These are phyloP conservation scores for Enteromius trimaculatus DNA, from an alignment of 2,797 vertebrate genomes.

Conservation along the genomic window DNA sequence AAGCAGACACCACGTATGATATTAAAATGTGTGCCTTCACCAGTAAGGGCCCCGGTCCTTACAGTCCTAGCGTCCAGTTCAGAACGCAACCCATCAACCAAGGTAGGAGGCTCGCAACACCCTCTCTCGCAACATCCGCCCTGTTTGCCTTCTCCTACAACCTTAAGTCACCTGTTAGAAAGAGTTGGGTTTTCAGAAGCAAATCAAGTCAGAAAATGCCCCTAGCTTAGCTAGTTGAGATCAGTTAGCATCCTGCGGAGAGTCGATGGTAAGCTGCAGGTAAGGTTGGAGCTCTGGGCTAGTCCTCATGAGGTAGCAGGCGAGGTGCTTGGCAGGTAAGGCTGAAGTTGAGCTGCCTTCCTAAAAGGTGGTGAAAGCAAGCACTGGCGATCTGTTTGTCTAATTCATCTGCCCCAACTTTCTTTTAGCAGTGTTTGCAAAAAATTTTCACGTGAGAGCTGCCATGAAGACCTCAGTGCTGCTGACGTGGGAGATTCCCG, in stretches of 20 bases:
- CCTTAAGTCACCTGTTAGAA: slow-evolving; percentile 70
- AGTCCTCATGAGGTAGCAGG: slow-evolving; percentile 61
- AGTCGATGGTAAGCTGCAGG: slow-evolving; percentile 70
- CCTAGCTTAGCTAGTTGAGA: slow-evolving; percentile 1
- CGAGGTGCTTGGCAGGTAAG: slow-evolving; percentile 52
- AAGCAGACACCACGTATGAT: slow-evolving; percentile 98
- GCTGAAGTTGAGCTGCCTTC: slow-evolving; percentile 47
- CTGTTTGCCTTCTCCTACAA: slow-evolving; percentile 63
- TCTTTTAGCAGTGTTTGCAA: slow-evolving; percentile 99
- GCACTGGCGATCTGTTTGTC: slow-evolving; percentile 69
- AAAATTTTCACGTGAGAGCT: slow-evolving; percentile 99
- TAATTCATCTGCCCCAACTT: slow-evolving; percentile 90
- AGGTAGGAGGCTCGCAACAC: slow-evolving; percentile 86
- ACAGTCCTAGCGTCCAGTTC: slow-evolving; percentile 99
- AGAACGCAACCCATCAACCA: slow-evolving; percentile 99
- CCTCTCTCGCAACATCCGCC: slow-evolving; percentile 53
- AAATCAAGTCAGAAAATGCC: neutral
- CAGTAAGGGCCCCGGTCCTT: slow-evolving; percentile 98
- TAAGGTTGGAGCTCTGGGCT: slow-evolving; percentile 72
- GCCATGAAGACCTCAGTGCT: slow-evolving; percentile 98
- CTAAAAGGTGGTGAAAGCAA: slow-evolving; percentile 25
- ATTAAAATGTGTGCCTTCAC: slow-evolving; percentile 99
- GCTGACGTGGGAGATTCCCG: slow-evolving; percentile 98
- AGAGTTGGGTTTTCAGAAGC: slow-evolving; percentile 46
- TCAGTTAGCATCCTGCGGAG: slow-evolving; percentile 31